Evolutionary conservation across 2,797 vertebrate genomes (phyloP).

Genomic region (Poeciliopsis presidionis): DNA sequence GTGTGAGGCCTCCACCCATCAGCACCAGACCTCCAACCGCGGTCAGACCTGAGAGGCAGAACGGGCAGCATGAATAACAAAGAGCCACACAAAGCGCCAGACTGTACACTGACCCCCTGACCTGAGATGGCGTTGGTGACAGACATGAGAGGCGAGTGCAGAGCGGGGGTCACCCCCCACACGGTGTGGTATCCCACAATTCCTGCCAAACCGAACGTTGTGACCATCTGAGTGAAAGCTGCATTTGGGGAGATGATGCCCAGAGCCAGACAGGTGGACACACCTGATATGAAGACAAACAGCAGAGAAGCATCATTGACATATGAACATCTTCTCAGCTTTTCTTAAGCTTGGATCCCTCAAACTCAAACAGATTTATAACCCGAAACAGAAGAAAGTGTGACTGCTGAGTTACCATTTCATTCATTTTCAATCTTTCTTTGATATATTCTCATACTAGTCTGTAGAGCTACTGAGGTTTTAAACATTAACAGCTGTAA

Average conservation of each 20-base stretch:
- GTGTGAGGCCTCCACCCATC: constrained; percentile 85
- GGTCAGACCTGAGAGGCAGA: constrained; percentile 77
- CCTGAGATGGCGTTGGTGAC: constrained; percentile 88
- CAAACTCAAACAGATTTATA: not conserved
- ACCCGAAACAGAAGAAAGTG: not conserved
- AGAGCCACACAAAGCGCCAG: not conserved
- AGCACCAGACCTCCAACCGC: constrained; percentile 85
- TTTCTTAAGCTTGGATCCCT: not conserved
- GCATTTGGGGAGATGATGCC: constrained; percentile 79
- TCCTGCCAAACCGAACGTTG: constrained; percentile 83
- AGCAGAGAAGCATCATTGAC: not conserved
- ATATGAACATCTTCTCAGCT: not conserved
- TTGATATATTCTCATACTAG: not conserved
- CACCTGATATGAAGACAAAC: constrained; percentile 52
- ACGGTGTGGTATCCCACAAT: constrained; percentile 84
- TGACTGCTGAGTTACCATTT: not conserved
- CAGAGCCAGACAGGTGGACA: constrained; percentile 79
- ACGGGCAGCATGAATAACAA: not conserved
- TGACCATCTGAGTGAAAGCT: constrained; percentile 85
- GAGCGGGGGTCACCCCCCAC: constrained; percentile 83
- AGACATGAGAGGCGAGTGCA: constrained; percentile 84
- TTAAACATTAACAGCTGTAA: not conserved
- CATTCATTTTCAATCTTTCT: not conserved
- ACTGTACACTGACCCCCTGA: constrained; percentile 42
- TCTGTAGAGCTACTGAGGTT: not conserved